Evolutionary conservation across 2,888 invertebrate genomes (phyloP).

Genomic region (Amitus sp.): DNA sequence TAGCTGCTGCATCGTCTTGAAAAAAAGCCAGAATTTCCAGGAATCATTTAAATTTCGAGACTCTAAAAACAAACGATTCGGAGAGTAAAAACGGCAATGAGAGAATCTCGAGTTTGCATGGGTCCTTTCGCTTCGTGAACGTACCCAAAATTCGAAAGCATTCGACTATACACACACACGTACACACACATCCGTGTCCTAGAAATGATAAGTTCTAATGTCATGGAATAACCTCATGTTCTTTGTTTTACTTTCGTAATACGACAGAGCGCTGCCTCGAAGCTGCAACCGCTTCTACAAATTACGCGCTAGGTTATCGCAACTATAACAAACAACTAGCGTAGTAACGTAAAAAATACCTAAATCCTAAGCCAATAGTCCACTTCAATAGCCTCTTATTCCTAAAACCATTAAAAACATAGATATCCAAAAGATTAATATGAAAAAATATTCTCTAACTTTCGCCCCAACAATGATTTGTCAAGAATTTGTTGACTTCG

Average conservation of each 20-base stretch:
- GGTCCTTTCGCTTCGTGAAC: constrained; percentile 9
- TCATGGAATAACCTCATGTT: constrained; percentile 55
- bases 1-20: constrained; percentile 19
- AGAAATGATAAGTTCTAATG: constrained; percentile 52
- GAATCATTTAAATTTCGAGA: too few species aligned
- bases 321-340: background rate
- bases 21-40: too few species aligned
- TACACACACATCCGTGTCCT: constrained; percentile 34
- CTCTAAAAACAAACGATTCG: too few species aligned
- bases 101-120: constrained; percentile 14
- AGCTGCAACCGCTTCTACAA: constrained; percentile 1
- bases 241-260: constrained; percentile 38
- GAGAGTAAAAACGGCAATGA: too few species aligned
- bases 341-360: background rate
- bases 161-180: constrained; percentile 34
- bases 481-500: background rate
- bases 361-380: background rate
- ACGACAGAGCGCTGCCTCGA: constrained; percentile 44
- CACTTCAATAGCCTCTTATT: background rate
- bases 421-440: background rate
- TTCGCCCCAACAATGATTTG: background rate
- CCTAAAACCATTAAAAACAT: background rate
- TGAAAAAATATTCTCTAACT: background rate
- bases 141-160: constrained; percentile 17
- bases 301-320: constrained; percentile 1